phyloP scores from a whole-genome alignment of 2,797 vertebrate species.

The Emys orbicularis region DNA sequence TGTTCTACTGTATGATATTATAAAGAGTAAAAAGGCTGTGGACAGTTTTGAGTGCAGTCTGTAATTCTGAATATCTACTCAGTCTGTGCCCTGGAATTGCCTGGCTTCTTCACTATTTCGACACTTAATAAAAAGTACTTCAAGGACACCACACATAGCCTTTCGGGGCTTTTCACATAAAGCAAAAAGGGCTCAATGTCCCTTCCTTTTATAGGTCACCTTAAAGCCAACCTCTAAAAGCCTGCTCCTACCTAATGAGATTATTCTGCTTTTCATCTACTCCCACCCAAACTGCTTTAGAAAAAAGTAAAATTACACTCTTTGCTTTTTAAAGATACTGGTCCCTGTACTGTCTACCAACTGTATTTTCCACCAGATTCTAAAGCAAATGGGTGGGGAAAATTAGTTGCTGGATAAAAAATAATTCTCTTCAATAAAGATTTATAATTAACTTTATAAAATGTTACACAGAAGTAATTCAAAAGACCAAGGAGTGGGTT shows the following conservation, averaged over 20 bases:
- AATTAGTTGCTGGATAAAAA: not conserved
- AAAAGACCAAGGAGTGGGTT: not conserved
- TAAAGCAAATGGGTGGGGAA: not conserved
- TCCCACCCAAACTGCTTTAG: not conserved
- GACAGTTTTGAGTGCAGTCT: constrained; percentile 11
- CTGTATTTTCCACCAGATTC: rapidly evolving
- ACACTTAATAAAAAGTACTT: constrained; percentile 9
- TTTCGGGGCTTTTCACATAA: not conserved
- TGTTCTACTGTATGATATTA: not conserved
- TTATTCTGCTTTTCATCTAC: not conserved
- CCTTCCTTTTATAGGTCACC: not conserved
- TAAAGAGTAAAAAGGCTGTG: constrained; percentile 6
- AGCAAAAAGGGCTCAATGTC: not conserved
- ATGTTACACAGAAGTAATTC: not conserved
- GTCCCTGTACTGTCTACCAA: rapidly evolving
- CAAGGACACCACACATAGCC: not conserved
- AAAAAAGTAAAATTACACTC: rapidly evolving
- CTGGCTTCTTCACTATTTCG: not conserved
- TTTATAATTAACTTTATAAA: not conserved
- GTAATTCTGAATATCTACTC: constrained; percentile 35
- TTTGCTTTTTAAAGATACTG: not conserved
- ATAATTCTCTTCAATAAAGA: not conserved
- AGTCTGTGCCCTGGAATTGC: constrained; percentile 3
- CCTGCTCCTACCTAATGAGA: not conserved
- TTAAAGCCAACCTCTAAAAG: not conserved